Evolutionary conservation across 2,888 invertebrate species (phyloP).

Genomic region (Oscheius sp.): DNA sequence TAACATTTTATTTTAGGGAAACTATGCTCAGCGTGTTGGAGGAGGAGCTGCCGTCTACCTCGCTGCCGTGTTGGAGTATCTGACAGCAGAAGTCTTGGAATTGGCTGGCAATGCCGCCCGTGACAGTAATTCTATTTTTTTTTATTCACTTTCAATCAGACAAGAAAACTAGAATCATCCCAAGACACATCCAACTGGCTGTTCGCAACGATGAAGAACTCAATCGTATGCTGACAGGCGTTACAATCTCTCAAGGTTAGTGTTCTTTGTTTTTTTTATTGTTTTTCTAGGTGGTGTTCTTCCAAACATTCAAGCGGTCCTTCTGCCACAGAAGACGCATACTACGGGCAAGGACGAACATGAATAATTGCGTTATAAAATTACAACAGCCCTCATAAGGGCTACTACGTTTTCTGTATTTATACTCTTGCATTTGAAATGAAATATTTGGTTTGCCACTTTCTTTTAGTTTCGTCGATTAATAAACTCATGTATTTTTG

Average conservation of each 20-base stretch:
- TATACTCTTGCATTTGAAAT: too few species aligned
- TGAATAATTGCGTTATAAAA: too few species aligned
- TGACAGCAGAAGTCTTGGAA: slow-evolving; percentile 62
- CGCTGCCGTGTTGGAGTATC: slow-evolving; percentile 6
- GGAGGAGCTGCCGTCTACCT: slow-evolving; percentile 2
- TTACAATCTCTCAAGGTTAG: slow-evolving; percentile 10
- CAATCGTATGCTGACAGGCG: neutral
- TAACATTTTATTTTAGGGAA: neutral
- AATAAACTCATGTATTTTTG: too few species aligned
- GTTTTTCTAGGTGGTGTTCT: too few species aligned
- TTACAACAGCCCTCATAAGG: neutral
- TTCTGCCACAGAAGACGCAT: slow-evolving; percentile 64
- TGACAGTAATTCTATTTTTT: too few species aligned
- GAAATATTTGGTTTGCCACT: too few species aligned
- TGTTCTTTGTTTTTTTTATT: neutral
- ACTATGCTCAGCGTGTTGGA: neutral
- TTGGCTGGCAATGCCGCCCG: slow-evolving; percentile 72
- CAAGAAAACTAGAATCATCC: slow-evolving; percentile 72
- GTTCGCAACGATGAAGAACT: slow-evolving; percentile 10
- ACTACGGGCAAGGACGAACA: neutral
- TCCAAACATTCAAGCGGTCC: slow-evolving; percentile 61
- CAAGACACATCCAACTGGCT: slow-evolving; percentile 35
- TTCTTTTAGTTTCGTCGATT: too few species aligned
- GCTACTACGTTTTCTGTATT: too few species aligned
- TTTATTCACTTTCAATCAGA: too few species aligned